Evolutionary conservation across 2,797 vertebrate species (phyloP).

Genomic region (Chlorospingus flavigularis): DNA sequence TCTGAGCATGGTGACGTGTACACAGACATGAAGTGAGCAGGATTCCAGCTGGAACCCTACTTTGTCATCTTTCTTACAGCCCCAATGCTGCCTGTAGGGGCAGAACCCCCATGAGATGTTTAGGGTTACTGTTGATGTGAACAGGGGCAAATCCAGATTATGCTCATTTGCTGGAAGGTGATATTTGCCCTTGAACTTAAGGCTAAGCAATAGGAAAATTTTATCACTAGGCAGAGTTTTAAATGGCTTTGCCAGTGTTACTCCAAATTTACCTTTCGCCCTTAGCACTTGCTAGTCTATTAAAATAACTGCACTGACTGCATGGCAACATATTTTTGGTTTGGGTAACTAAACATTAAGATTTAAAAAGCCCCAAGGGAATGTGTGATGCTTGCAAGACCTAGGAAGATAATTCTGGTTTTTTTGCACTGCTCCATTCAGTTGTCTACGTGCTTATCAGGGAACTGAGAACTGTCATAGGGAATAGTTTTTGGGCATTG

Average conservation of each 20-base stretch:
- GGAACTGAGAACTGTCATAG: background rate
- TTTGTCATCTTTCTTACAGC: background rate
- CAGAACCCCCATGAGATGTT: background rate
- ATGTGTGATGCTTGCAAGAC: background rate
- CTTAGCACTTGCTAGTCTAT: background rate
- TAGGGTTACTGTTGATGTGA: background rate
- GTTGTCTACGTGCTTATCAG: background rate
- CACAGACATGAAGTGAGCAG: background rate
- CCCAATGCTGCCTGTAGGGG: background rate
- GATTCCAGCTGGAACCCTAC: background rate
- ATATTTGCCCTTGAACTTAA: background rate
- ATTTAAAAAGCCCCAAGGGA: background rate
- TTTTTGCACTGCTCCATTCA: background rate
- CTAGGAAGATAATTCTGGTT: background rate
- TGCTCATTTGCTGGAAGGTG: background rate
- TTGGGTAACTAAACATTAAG: background rate
- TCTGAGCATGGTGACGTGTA: background rate
- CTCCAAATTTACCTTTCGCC: background rate
- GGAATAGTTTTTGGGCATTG: background rate
- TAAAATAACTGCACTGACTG: accelerated
- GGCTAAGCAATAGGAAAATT: background rate
- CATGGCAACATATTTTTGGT: background rate
- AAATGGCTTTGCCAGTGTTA: background rate
- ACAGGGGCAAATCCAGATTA: background rate
- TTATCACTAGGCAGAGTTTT: background rate